Conservation (phyloP, 2,113 vertebrate species). For the Ophiodon elongatus region DNA sequence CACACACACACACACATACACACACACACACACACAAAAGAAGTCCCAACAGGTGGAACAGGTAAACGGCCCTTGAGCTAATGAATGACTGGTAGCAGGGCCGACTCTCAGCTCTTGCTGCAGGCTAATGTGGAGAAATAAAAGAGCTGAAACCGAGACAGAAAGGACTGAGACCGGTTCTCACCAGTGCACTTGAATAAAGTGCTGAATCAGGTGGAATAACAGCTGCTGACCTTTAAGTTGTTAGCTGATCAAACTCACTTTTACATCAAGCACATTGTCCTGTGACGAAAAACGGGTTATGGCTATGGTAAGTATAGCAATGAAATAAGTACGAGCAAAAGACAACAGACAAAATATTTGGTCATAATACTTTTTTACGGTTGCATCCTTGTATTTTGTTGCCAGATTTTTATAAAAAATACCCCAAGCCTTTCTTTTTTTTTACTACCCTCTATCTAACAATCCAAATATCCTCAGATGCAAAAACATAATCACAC, state of each 20-base stretch:
- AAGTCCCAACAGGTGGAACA: constrained; percentile 54
- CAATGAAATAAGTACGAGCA: background rate
- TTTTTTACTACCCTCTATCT: no score
- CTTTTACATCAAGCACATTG: background rate
- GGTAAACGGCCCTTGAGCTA: constrained; percentile 37
- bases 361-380: background rate
- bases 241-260: background rate
- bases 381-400: background rate
- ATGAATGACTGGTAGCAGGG: background rate
- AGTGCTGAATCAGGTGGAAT: constrained; percentile 25
- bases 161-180: constrained; percentile 62
- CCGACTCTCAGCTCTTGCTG: constrained; percentile 25
- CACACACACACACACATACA: constrained; percentile 19
- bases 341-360: background rate
- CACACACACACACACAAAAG: constrained; percentile 27
- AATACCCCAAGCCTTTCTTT: no score
- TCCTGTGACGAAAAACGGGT: background rate
- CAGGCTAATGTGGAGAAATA: constrained; percentile 17
- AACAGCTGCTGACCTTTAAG: constrained; percentile 11
- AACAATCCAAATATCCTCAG: no score
- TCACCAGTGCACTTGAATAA: constrained; percentile 22
- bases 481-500: no score
- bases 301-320: background rate
- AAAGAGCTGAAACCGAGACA: constrained; percentile 58
- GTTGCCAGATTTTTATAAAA: no score